phyloP scores from a whole-genome alignment of 1,140 invertebrate genomes.

The Cephus cinctus region DNA sequence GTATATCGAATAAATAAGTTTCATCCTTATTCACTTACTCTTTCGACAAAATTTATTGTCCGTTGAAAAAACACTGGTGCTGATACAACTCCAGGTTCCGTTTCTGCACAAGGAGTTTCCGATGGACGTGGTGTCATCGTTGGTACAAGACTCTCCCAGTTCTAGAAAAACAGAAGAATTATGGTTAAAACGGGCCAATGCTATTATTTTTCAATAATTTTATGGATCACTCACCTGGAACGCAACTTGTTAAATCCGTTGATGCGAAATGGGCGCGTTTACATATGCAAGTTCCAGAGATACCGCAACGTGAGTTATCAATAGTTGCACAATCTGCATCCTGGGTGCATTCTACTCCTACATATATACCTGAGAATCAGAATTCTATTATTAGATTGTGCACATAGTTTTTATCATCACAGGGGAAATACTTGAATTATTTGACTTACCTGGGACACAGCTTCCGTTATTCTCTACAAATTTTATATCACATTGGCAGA shows the following conservation, averaged over 20 bases:
- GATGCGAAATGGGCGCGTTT: constrained; percentile 20
- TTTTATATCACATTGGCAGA: too few relatives aligned
- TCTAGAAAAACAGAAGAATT: constrained; percentile 20
- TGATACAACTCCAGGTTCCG: constrained; percentile 25
- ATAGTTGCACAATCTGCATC: constrained; percentile 11
- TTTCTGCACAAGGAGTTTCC: constrained; percentile 25
- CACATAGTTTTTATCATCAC: too few relatives aligned
- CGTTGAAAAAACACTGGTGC: constrained; percentile 11
- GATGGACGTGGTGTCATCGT: constrained; percentile 3
- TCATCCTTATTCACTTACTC: constrained; percentile 21
- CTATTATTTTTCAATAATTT: not conserved
- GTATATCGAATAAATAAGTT: too few relatives aligned
- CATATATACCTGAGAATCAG: constrained; percentile 1
- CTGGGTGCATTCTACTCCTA: constrained; percentile 15
- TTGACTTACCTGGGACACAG: too few relatives aligned
- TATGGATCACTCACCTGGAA: constrained; percentile 27
- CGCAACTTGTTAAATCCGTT: constrained; percentile 8
- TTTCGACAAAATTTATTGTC: constrained; percentile 29
- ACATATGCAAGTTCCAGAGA: constrained; percentile 25
- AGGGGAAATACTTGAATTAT: too few relatives aligned
- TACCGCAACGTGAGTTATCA: constrained; percentile 12
- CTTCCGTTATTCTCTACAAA: too few relatives aligned
- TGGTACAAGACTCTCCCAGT: constrained; percentile 27
- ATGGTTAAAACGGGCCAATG: not conserved
- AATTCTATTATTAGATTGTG: too few relatives aligned